These are phyloP conservation scores for Oreochromis niloticus DNA, from an alignment of 2,113 vertebrate species.

Conservation along the genomic window DNA sequence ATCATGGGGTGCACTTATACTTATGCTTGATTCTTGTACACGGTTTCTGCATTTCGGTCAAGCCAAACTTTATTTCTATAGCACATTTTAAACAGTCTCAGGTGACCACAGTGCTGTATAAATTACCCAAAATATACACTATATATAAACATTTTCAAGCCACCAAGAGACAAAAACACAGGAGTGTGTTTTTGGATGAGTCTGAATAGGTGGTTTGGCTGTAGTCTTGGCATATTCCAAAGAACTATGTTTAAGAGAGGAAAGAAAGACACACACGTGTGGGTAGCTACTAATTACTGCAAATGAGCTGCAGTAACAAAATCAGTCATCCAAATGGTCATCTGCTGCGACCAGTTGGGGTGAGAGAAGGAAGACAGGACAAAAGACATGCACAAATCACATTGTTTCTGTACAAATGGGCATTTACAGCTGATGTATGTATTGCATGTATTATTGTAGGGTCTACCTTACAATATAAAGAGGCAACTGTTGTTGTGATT, in stretches of 20 bases:
- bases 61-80: no score
- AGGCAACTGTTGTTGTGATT: background rate
- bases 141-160: constrained; percentile 1
- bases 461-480: background rate
- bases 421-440: background rate
- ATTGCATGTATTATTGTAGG: background rate
- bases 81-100: no score
- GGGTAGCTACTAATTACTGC: background rate
- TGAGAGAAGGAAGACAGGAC: background rate
- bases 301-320: background rate
- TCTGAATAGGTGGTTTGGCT: constrained; percentile 71
- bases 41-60: no score
- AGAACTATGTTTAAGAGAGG: constrained; percentile 66
- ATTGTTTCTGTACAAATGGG: background rate
- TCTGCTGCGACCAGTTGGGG: background rate
- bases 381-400: background rate
- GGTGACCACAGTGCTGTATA: no score
- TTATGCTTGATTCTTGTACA: no score
- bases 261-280: background rate
- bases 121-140: no score
- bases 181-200: background rate
- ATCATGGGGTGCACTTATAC: no score
- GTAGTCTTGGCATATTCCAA: constrained; percentile 88
- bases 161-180: background rate
- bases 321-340: background rate